Percentiles rank a stretch among this genome's conserved stretches.
Conservation (phyloP, 1,140 invertebrate species). For the Hycleus phaleratus region DNA sequence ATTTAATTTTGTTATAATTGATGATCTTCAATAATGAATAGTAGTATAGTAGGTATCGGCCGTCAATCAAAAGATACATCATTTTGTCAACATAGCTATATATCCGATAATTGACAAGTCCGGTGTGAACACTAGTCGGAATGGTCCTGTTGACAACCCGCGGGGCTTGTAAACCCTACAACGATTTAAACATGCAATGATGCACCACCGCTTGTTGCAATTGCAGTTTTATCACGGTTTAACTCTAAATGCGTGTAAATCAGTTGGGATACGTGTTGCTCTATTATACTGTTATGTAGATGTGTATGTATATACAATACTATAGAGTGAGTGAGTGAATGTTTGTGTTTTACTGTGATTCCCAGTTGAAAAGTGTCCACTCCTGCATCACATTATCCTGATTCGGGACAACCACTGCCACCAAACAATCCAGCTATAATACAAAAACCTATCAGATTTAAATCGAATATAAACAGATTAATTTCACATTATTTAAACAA, state of each 20-base stretch:
- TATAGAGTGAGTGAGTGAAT: too few relatives aligned
- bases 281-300: neutral
- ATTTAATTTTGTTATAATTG: too few relatives aligned
- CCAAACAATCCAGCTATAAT: too few relatives aligned
- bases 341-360: too few relatives aligned
- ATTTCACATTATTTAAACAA: too few relatives aligned
- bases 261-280: slow-evolving; percentile 13
- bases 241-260: slow-evolving; percentile 12
- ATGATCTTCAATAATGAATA: too few relatives aligned
- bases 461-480: too few relatives aligned
- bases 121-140: neutral
- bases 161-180: slow-evolving; percentile 11
- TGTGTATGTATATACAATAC: too few relatives aligned
- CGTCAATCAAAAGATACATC: slow-evolving; percentile 10
- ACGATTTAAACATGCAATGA: slow-evolving; percentile 13
- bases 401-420: too few relatives aligned
- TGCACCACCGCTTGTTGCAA: slow-evolving; percentile 15
- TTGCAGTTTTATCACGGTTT: slow-evolving; percentile 15
- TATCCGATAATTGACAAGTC: slow-evolving; percentile 11
- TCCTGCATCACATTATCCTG: too few relatives aligned
- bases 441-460: too few relatives aligned
- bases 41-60: neutral
- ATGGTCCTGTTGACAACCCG: slow-evolving; percentile 9
- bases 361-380: too few relatives aligned
- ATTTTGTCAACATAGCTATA: slow-evolving; percentile 10